phyloP scores from a whole-genome alignment of 1,140 invertebrate genomes.

The Dendrolimus kikuchii region DNA sequence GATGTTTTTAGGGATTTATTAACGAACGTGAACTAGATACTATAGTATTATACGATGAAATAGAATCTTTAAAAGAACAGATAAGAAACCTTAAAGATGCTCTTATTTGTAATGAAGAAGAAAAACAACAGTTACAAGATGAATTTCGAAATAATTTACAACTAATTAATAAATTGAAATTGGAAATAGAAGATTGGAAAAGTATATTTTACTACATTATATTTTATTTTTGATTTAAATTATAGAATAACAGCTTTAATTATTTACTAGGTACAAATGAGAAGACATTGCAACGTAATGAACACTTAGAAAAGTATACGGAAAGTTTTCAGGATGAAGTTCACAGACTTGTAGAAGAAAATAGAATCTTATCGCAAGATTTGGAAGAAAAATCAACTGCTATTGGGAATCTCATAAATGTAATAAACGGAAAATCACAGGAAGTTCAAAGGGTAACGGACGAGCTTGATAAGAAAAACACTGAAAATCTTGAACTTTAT shows the following conservation, averaged over 20 bases:
- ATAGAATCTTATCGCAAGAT: constrained; percentile 27
- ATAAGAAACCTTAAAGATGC: constrained; percentile 45
- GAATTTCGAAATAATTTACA: constrained; percentile 45
- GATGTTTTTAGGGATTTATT: not conserved
- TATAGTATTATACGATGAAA: constrained; percentile 37
- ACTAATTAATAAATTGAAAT: constrained; percentile 40
- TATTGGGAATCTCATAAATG: constrained; percentile 34
- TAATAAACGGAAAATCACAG: constrained; percentile 43
- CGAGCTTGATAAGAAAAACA: constrained; percentile 29
- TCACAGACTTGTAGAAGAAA: constrained; percentile 30
- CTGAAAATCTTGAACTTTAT: constrained; percentile 30
- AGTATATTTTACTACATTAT: constrained; percentile 25
- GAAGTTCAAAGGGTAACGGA: constrained; percentile 40
- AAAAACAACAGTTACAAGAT: constrained; percentile 42
- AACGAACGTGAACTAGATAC: constrained; percentile 24
- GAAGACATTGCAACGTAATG: constrained; percentile 31
- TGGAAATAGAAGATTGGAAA: constrained; percentile 51
- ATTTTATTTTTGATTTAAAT: constrained; percentile 5
- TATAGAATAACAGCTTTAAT: constrained; percentile 2
- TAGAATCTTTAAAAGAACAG: constrained; percentile 46
- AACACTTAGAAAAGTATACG: constrained; percentile 38
- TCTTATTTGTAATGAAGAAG: constrained; percentile 43
- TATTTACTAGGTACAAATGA: constrained; percentile 38
- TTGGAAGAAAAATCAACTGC: constrained; percentile 31
- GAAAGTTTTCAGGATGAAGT: constrained; percentile 29